Conservation (phyloP, 2,113 vertebrate species). For the Amphiprion ocellaris region DNA sequence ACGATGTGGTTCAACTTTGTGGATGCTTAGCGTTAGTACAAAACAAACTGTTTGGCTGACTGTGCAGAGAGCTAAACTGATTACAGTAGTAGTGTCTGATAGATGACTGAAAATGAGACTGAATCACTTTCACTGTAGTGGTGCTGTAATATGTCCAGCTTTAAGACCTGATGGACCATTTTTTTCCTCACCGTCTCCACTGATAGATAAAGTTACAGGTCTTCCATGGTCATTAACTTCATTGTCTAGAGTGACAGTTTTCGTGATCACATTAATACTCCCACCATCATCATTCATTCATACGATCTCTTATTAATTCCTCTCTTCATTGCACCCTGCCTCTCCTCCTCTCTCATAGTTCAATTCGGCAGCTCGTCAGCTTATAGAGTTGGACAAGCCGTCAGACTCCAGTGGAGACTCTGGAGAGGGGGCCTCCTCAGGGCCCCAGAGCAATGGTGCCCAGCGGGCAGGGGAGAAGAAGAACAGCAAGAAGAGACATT, state of each 20-base stretch:
- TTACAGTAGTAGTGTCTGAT: background rate
- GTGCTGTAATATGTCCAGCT: background rate
- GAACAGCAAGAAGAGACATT: slow-evolving; percentile 99
- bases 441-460: slow-evolving; percentile 87
- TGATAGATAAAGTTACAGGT: slow-evolving; percentile 6
- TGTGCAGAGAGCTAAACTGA: background rate
- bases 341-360: slow-evolving; percentile 84
- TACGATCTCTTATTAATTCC: slow-evolving; percentile 34
- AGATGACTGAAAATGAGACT: background rate
- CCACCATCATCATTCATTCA: background rate
- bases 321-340: slow-evolving; percentile 21
- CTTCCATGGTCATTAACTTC: slow-evolving; percentile 5
- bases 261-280: slow-evolving; percentile 41
- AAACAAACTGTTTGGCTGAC: background rate
- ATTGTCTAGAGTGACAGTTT: slow-evolving; percentile 43
- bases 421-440: slow-evolving; percentile 89
- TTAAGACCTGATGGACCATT: slow-evolving; percentile 3
- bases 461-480: slow-evolving; percentile 93
- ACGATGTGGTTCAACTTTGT: background rate
- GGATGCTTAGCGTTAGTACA: background rate
- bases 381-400: slow-evolving; percentile 96
- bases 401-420: slow-evolving; percentile 85
- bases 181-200: background rate
- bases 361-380: slow-evolving; percentile 94
- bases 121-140: background rate